These are phyloP conservation scores for Pseudocheirus occidentalis DNA, from an alignment of 2,797 vertebrate genomes.

Conservation along the genomic window DNA sequence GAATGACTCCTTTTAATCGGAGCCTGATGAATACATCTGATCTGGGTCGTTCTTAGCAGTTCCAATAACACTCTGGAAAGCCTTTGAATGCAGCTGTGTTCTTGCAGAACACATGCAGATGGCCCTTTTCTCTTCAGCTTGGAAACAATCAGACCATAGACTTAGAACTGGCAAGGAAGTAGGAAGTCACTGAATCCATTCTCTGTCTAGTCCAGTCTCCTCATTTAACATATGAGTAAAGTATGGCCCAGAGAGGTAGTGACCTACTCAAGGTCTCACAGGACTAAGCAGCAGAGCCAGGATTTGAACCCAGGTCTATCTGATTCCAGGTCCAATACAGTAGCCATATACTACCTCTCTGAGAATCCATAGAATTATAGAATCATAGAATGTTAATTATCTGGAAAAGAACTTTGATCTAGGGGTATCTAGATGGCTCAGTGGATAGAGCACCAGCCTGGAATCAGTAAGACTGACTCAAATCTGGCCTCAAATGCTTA, in stretches of 20 bases:
- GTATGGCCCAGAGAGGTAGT: no score
- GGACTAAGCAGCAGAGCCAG: not conserved
- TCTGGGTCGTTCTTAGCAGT: conserved; percentile 69
- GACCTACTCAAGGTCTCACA: no score
- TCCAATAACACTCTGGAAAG: conserved; percentile 59
- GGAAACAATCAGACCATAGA: conserved; percentile 23
- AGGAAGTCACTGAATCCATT: no score
- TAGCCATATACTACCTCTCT: not conserved
- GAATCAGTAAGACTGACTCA: not conserved
- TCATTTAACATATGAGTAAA: no score
- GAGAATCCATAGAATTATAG: conserved; percentile 69
- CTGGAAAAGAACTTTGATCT: conserved; percentile 43
- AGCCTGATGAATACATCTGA: conserved; percentile 71
- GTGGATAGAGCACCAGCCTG: not conserved
- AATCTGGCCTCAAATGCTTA: not conserved
- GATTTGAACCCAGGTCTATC: not conserved
- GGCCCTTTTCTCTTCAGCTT: conserved; percentile 68
- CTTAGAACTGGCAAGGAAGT: not conserved
- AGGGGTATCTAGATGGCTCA: conserved; percentile 4
- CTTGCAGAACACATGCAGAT: conserved; percentile 17
- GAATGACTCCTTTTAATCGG: conserved; percentile 62
- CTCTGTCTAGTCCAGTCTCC: no score
- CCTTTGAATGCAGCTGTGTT: conserved; percentile 49
- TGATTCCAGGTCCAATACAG: not conserved
- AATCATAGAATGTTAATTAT: conserved; percentile 44